phyloP scores from a whole-genome alignment of 2,888 invertebrate species.

The Chouioia cunea region DNA sequence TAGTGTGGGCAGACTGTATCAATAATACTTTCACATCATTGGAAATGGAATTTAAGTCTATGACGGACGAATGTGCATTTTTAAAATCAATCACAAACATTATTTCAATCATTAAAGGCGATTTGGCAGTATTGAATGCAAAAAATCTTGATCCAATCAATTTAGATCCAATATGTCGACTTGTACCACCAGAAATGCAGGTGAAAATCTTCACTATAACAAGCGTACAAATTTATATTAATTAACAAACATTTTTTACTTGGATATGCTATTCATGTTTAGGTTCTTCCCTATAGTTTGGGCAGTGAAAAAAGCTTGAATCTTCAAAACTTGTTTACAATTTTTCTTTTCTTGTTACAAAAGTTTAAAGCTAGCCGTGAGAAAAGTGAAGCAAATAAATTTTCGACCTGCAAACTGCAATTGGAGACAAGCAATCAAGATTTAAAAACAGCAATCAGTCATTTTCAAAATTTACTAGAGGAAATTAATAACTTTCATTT shows the following conservation, averaged over 20 bases:
- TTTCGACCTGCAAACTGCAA: slow-evolving; percentile 54
- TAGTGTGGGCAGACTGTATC: slow-evolving; percentile 28
- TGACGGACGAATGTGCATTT: slow-evolving; percentile 50
- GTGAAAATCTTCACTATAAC: slow-evolving; percentile 50
- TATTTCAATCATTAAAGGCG: slow-evolving; percentile 51
- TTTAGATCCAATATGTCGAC: slow-evolving; percentile 51
- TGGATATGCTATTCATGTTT: slow-evolving; percentile 26
- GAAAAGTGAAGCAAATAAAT: slow-evolving; percentile 49
- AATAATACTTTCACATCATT: slow-evolving; percentile 35
- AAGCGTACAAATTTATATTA: slow-evolving; percentile 6
- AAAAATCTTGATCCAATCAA: slow-evolving; percentile 53
- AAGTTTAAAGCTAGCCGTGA: slow-evolving; percentile 50
- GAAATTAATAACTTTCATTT: slow-evolving; percentile 37
- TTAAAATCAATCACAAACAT: slow-evolving; percentile 52
- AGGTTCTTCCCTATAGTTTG: slow-evolving; percentile 55
- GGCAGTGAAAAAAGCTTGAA: slow-evolving; percentile 56
- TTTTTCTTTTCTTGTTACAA: slow-evolving; percentile 52
- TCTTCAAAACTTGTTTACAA: slow-evolving; percentile 54
- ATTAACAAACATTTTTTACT: slow-evolving; percentile 4
- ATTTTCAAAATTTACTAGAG: slow-evolving; percentile 50
- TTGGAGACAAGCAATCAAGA: slow-evolving; percentile 56
- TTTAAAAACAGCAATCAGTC: slow-evolving; percentile 50
- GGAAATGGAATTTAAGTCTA: slow-evolving; percentile 47
- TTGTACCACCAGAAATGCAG: slow-evolving; percentile 55
- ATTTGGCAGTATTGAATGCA: slow-evolving; percentile 54